Percentiles rank a stretch among this genome's conserved stretches.
These are phyloP conservation scores for Tethea ocularis DNA, from an alignment of 2,888 invertebrate genomes.

Conservation along the genomic window DNA sequence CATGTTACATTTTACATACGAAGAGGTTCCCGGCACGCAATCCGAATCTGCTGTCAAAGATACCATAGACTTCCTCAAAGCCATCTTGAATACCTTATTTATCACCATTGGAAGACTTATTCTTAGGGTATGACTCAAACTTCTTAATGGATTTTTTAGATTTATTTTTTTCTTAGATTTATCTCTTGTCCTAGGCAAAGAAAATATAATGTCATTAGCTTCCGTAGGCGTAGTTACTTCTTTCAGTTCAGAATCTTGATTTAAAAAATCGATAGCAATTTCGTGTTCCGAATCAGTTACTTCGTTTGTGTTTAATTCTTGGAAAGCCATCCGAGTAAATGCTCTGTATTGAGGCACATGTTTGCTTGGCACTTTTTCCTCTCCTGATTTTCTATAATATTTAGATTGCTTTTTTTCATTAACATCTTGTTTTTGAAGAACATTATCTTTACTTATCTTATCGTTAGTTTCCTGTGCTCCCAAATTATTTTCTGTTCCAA, in stretches of 20 bases:
- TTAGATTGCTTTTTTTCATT: constrained; percentile 17
- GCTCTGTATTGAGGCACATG: constrained; percentile 8
- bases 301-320: constrained; percentile 23
- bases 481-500: constrained; percentile 6
- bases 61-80: constrained; percentile 54
- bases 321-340: constrained; percentile 26
- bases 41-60: constrained; percentile 33
- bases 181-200: neutral
- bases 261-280: constrained; percentile 18
- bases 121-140: constrained; percentile 27
- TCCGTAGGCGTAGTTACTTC: neutral
- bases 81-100: constrained; percentile 45
- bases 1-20: constrained; percentile 47
- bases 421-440: neutral
- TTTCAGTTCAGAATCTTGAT: neutral
- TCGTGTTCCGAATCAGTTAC: constrained; percentile 13
- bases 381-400: constrained; percentile 25
- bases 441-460: constrained; percentile 4
- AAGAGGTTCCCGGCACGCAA: constrained; percentile 50
- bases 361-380: constrained; percentile 2
- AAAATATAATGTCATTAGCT: neutral
- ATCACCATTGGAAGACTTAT: constrained; percentile 44
- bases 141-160: constrained; percentile 11
- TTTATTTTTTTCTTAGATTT: neutral
- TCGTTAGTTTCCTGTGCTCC: constrained; percentile 11